Percentiles rank a stretch among this genome's conserved stretches.
These are phyloP conservation scores for Odontomyia ornata DNA, from an alignment of 2,888 invertebrate species.

Conservation along the genomic window DNA sequence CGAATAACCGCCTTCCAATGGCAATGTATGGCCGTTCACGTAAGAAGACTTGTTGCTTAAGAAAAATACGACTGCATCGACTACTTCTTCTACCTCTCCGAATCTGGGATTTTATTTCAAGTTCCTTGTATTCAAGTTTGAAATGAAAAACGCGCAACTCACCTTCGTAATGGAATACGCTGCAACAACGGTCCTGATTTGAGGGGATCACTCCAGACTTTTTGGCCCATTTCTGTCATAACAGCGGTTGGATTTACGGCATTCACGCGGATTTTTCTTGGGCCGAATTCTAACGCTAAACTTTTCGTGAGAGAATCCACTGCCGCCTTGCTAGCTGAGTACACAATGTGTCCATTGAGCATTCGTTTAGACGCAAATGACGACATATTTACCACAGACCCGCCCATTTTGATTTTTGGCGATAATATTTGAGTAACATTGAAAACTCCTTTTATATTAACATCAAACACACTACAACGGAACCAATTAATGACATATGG, in stretches of 20 bases:
- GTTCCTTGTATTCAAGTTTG: neutral
- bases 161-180: constrained; percentile 87
- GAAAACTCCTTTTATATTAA: constrained; percentile 86
- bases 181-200: constrained; percentile 76
- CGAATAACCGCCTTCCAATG: constrained; percentile 84
- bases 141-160: neutral
- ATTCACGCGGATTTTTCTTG: constrained; percentile 85
- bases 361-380: constrained; percentile 78
- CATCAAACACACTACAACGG: constrained; percentile 69
- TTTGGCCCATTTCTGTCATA: constrained; percentile 86
- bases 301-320: constrained; percentile 84
- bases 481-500: neutral
- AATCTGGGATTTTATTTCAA: no score
- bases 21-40: constrained; percentile 80
- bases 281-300: constrained; percentile 88
- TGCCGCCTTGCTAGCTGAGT: constrained; percentile 89
- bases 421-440: constrained; percentile 87
- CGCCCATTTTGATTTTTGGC: constrained; percentile 76
- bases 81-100: constrained; percentile 83
- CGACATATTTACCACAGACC: constrained; percentile 90
- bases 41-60: constrained; percentile 82
- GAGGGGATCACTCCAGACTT: constrained; percentile 84
- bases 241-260: constrained; percentile 93
- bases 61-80: constrained; percentile 80
- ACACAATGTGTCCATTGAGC: constrained; percentile 78